Evolutionary conservation across 2,888 invertebrate species (phyloP).

Genomic region (Cantharis rustica): DNA sequence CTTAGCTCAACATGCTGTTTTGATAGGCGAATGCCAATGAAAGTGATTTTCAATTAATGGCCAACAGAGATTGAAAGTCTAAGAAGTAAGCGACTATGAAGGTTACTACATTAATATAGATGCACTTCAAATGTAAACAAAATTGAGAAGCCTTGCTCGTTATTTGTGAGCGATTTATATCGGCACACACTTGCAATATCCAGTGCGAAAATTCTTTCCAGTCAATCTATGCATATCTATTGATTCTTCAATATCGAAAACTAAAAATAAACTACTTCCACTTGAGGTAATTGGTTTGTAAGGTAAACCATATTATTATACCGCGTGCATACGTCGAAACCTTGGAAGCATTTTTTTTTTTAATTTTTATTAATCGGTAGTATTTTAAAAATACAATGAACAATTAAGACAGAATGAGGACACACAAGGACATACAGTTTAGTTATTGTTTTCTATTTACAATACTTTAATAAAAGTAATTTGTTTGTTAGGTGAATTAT

Average conservation of each 20-base stretch:
- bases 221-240: neutral
- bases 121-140: constrained; percentile 21
- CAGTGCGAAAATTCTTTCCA: constrained; percentile 7
- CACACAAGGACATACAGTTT: constrained; percentile 11
- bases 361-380: neutral
- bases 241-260: neutral
- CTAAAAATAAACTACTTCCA: neutral
- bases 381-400: constrained; percentile 1
- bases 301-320: neutral
- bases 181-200: neutral
- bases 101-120: constrained; percentile 20
- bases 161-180: constrained; percentile 11
- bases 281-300: neutral
- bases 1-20: constrained; percentile 19
- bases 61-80: constrained; percentile 22
- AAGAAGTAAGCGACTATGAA: constrained; percentile 23
- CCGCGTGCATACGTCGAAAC: neutral
- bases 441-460: constrained; percentile 4
- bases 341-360: neutral
- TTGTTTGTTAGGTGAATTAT: constrained; percentile 2
- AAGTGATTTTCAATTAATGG: constrained; percentile 28
- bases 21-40: constrained; percentile 24
- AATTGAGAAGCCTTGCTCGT: constrained; percentile 7
- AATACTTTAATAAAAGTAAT: constrained; percentile 1
- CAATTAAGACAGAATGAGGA: constrained; percentile 13